Conservation (phyloP, 2,888 invertebrate species). For the Ametastegia equiseti region DNA sequence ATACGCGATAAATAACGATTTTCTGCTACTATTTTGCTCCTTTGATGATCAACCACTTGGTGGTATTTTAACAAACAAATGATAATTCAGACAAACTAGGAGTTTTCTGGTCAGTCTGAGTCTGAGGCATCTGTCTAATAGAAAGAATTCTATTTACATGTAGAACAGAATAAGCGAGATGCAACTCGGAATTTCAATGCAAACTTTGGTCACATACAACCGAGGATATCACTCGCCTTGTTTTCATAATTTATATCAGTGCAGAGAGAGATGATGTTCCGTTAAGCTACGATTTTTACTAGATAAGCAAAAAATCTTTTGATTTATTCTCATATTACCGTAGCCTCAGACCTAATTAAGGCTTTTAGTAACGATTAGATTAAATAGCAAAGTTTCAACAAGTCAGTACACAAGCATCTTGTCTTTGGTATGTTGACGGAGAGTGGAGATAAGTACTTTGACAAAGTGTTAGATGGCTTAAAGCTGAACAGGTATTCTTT, state of each 20-base stretch:
- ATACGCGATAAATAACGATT: not conserved
- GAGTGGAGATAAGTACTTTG: not conserved
- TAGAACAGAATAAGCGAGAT: not conserved
- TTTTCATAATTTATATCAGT: not conserved
- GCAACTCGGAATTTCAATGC: not conserved
- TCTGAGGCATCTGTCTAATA: constrained; percentile 16
- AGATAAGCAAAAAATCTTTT: not conserved
- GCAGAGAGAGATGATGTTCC: not conserved
- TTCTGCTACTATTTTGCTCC: constrained; percentile 17
- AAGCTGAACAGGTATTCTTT: not conserved
- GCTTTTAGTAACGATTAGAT: constrained; percentile 17
- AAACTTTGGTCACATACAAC: not conserved
- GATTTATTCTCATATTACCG: not conserved
- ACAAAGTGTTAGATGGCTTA: not conserved
- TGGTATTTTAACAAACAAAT: constrained; percentile 7
- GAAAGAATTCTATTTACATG: not conserved
- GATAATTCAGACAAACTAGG: not conserved
- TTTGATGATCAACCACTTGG: constrained; percentile 15
- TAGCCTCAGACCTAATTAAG: constrained; percentile 5
- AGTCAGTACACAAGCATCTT: not conserved
- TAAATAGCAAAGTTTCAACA: not conserved
- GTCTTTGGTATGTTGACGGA: constrained; percentile 8
- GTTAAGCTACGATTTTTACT: not conserved
- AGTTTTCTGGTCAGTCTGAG: constrained; percentile 11
- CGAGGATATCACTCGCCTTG: not conserved